Evolutionary conservation across 2,797 vertebrate genomes (phyloP).

Genomic region (Xenopus petersii): DNA sequence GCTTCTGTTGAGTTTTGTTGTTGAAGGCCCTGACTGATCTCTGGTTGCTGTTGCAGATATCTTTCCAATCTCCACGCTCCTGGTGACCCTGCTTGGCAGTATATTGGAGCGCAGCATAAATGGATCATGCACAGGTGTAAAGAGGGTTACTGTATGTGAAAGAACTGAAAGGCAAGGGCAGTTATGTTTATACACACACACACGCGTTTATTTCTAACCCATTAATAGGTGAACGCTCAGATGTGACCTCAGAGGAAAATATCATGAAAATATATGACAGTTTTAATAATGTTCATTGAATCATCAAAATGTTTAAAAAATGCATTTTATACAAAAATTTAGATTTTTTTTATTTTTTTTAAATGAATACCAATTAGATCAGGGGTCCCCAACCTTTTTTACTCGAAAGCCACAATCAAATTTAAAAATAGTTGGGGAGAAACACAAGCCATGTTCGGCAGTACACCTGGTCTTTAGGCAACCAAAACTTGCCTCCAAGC

Average conservation of each 20-base stretch:
- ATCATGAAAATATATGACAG: too few species aligned
- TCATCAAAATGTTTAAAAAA: too few species aligned
- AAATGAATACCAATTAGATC: too few species aligned
- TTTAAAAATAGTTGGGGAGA: too few species aligned
- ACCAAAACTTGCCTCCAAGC: too few species aligned
- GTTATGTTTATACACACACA: background rate
- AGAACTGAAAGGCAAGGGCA: conserved; percentile 80
- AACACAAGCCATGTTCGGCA: too few species aligned
- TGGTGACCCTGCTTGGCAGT: conserved; percentile 95
- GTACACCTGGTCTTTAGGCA: too few species aligned
- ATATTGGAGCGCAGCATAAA: conserved; percentile 91
- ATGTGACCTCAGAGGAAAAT: conserved; percentile 1
- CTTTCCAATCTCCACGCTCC: conserved; percentile 89
- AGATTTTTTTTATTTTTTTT: too few species aligned
- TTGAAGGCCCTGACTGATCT: conserved; percentile 48
- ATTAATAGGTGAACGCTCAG: background rate
- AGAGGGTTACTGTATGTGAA: conserved; percentile 83
- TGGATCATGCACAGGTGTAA: conserved; percentile 96
- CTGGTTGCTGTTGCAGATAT: conserved; percentile 73
- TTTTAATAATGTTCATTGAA: too few species aligned
- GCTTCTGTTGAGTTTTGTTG: conserved; percentile 12
- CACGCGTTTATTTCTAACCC: background rate
- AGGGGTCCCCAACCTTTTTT: too few species aligned
- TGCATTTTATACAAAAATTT: too few species aligned
- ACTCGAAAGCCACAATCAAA: too few species aligned